phyloP scores from a whole-genome alignment of 2,797 vertebrate genomes.

The Australoheros facetus region DNA sequence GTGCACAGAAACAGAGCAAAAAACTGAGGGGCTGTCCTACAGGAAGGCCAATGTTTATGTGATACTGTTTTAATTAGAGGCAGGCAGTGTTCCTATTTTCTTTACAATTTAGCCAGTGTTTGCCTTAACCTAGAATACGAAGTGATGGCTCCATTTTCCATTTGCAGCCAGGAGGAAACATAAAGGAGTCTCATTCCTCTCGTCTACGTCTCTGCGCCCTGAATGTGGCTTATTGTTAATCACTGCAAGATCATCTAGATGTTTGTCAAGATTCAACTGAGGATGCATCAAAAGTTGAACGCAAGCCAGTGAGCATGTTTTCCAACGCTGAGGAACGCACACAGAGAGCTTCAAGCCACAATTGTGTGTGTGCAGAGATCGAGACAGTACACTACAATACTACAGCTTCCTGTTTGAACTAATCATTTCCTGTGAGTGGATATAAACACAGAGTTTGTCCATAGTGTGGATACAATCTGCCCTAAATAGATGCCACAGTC shows the following conservation, averaged over 20 bases:
- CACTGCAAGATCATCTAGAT: constrained; percentile 29
- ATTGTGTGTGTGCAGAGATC: constrained; percentile 25
- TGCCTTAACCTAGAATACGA: constrained; percentile 67
- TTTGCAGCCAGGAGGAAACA: constrained; percentile 40
- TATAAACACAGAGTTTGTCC: constrained; percentile 47
- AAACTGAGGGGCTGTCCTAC: constrained; percentile 55
- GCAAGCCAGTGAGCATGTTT: neutral
- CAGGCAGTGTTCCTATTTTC: constrained; percentile 76
- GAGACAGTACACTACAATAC: constrained; percentile 53
- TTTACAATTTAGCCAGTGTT: constrained; percentile 76
- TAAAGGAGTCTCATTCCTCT: constrained; percentile 35
- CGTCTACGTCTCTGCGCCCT: constrained; percentile 9
- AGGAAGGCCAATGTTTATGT: constrained; percentile 81
- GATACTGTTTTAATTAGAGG: constrained; percentile 83
- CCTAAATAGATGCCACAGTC: neutral
- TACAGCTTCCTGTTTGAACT: constrained; percentile 69
- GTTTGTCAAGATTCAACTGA: constrained; percentile 36
- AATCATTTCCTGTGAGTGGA: constrained; percentile 65
- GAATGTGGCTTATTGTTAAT: constrained; percentile 39
- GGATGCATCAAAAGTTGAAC: constrained; percentile 14
- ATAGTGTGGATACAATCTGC: constrained; percentile 15
- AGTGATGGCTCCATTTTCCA: constrained; percentile 64
- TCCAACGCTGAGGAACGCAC: constrained; percentile 1
- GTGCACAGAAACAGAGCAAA: constrained; percentile 28
- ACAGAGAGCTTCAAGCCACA: constrained; percentile 3